Evolutionary conservation across 2,888 invertebrate species (phyloP), one percentile per base, ranked within the genome.

Genomic region (Epistrophe eligans): DNA sequence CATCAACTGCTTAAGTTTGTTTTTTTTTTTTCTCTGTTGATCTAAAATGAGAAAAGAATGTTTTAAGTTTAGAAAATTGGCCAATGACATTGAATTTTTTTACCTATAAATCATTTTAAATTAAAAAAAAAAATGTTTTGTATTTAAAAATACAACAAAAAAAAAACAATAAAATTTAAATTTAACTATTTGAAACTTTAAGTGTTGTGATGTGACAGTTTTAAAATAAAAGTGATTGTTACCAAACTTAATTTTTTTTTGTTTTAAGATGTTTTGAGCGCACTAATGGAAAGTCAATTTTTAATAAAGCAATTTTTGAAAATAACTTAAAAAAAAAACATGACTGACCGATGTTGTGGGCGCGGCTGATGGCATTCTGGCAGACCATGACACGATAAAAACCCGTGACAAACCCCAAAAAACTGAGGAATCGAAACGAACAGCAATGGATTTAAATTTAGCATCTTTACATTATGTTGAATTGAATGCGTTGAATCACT

Each of bases 401-500:
- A 28, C 64, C 19, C 48, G 72, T 66, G 77, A 80, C 80, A 73
- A 58, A 62, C 66, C 58, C 13, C 66, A 57, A 38, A 70, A 48
- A 24, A 24, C 24, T 3, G 24, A 24, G 24, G 24, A 24, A 3
- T 24, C 48, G n/a, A 60, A 55, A 4, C 24, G 15, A 60, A 67
- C 7, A 55, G 24, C 67, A 72, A 80, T 77, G 48, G 19, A 67
- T 80, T 84, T 84, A 73, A 80, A 38, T 80, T 80, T 80, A 80
- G 76, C 60, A 76, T 77, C 55, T 48, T 57, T 52, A 66, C 32
- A 52, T 50, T 66, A 19, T 45, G 48, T 17, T 38, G 48, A 32
- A 48, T 17, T 38, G 48, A 32, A 48, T 74, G 32, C 79, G 64
- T 84, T 77, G 81, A 84, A 84, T 84, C 84, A 84, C 50, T 66